phyloP scores from a whole-genome alignment of 2,797 vertebrate species.

The Girardinus metallicus region DNA sequence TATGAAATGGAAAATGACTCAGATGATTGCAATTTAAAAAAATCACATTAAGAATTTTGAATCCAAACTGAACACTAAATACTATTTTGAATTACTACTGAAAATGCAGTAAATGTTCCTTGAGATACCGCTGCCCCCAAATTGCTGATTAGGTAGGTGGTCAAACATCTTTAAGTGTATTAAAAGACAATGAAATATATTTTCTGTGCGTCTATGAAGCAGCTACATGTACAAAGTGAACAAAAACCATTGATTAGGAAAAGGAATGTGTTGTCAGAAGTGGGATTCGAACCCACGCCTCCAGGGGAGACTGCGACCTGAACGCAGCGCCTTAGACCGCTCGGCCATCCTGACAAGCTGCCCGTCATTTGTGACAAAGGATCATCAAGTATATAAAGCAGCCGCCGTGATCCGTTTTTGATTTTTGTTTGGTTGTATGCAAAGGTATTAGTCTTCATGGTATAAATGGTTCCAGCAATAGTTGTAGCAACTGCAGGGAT shows the following conservation, averaged over 20 bases:
- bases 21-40: not conserved
- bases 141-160: too few species aligned
- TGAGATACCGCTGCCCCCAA: not conserved
- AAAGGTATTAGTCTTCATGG: not conserved
- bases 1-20: not conserved
- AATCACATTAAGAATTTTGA: not conserved
- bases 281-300: not conserved
- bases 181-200: not conserved
- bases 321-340: slow-evolving; percentile 42
- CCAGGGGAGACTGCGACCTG: not conserved
- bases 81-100: not conserved
- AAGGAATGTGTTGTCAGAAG: not conserved
- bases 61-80: not conserved
- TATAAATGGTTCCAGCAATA: not conserved
- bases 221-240: not conserved
- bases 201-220: not conserved
- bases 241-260: not conserved
- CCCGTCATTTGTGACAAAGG: too few species aligned
- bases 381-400: too few species aligned
- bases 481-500: not conserved
- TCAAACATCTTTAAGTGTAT: not conserved
- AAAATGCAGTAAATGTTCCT: not conserved
- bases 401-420: accelerated
- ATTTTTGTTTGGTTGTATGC: accelerated
- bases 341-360: slow-evolving; percentile 47